Base-by-base conservation (phyloP, 2,888 invertebrate genomes). In the Volucella bombylans region DNA sequence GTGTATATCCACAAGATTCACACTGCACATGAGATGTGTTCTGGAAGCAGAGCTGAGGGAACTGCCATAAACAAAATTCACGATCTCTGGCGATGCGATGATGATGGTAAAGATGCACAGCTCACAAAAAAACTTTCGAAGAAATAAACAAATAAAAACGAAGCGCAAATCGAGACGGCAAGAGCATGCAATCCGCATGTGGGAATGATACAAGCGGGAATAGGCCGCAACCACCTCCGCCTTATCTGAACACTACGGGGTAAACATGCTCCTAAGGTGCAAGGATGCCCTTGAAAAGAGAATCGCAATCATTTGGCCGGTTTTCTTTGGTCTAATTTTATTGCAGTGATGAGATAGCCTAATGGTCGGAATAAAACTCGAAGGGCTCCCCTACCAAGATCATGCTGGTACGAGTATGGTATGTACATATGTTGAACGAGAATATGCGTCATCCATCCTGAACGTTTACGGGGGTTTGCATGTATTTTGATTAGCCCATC, bases 251-350 rank as follows among this genome's bases (percentile, higher is more conserved):
- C 31, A 31, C 31, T 31, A 31, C 31, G 6, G 47, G 31, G 14
- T 39, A 12, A 69, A 10, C 12, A 18, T 38, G 49, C 23, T 12
- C 4, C 8, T 15, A 10, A 68, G 68, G 52, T 57, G 50, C 71
- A 57, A 72, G 59, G 65, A 79, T 72, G 79, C 79, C 79, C 79
- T 79, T 79, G 79, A 72, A 79, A 72, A 59, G 59, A 61, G 59
- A 15, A 11, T 50, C 18, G 45, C 59, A 61, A 59, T 49, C 54
- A 50, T 62, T 62, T 61, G 77, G 15, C n/a, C 45, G 41, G 38
- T 57, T 55, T 57, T 4, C 50, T 45, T 31, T n/a, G 64, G 38
- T 77, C 77, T 77, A 69, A 69, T 68, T 78, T 71, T 71, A 57
- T 78, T 62, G 39, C 57, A 38, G 54, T n/a, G 47, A 23, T 62